Conservation (phyloP, 92 coral and sea anemone genomes). For the Blastomussa wellsi region DNA sequence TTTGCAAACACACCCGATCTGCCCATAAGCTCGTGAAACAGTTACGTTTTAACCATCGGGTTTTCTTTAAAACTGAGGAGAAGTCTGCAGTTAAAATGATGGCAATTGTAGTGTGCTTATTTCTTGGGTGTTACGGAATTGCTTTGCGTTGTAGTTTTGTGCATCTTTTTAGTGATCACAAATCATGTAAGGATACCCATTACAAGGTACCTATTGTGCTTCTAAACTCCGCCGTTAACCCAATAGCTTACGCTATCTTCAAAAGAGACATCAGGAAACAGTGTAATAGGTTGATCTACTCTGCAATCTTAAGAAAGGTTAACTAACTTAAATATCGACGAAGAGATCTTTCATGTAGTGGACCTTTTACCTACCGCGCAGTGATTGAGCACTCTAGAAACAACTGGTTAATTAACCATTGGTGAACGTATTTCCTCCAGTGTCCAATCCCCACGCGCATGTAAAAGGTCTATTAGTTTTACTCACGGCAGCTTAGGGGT, state of each 20-base stretch:
- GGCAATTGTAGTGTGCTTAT: background rate
- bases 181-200: background rate
- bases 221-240: background rate
- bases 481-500: too few species aligned
- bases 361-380: too few species aligned
- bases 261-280: background rate
- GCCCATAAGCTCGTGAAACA: background rate
- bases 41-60: background rate
- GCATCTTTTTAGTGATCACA: background rate
- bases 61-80: background rate
- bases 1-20: background rate
- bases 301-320: background rate
- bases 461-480: too few species aligned
- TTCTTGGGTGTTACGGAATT: background rate
- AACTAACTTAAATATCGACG: background rate
- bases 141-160: background rate
- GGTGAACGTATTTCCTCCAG: too few species aligned
- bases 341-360: too few species aligned
- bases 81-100: background rate
- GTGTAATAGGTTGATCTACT: background rate
- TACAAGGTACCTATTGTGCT: background rate
- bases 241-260: background rate
- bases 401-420: too few species aligned
- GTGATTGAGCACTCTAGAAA: too few species aligned
- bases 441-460: too few species aligned